Percentiles rank a stretch among this genome's conserved stretches.
phyloP scores from a whole-genome alignment of 2,113 vertebrate genomes.

The Rhinoderma darwinii region DNA sequence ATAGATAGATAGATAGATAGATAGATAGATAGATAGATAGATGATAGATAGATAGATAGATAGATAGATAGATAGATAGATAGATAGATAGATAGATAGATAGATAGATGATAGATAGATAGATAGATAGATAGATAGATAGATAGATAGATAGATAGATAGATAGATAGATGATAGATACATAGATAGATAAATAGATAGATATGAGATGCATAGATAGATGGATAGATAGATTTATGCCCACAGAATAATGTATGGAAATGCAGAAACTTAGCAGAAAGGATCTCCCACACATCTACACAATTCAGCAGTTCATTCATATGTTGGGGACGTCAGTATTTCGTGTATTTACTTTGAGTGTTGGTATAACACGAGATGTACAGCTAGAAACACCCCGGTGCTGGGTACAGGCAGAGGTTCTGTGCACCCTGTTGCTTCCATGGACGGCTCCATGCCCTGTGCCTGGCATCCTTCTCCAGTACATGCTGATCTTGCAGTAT shows the following conservation, averaged over 20 bases:
- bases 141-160: neutral
- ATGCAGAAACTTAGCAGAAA: neutral
- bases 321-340: neutral
- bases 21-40: neutral
- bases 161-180: neutral
- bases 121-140: neutral
- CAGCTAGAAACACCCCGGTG: neutral
- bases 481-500: neutral
- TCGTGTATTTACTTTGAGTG: neutral
- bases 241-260: neutral
- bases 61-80: neutral
- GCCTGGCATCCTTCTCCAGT: neutral
- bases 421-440: neutral
- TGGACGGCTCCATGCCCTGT: neutral
- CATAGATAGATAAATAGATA: neutral
- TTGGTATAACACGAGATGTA: neutral
- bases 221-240: neutral
- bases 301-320: neutral
- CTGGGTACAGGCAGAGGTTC: neutral
- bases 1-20: neutral
- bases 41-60: neutral
- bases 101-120: neutral
- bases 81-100: neutral
- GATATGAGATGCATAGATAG: neutral
- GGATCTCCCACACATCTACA: neutral